A percentile compares a stretch with the other conserved stretches of the same genome.
phyloP scores from a whole-genome alignment of 2,888 invertebrate species.

The Patella caerulea region DNA sequence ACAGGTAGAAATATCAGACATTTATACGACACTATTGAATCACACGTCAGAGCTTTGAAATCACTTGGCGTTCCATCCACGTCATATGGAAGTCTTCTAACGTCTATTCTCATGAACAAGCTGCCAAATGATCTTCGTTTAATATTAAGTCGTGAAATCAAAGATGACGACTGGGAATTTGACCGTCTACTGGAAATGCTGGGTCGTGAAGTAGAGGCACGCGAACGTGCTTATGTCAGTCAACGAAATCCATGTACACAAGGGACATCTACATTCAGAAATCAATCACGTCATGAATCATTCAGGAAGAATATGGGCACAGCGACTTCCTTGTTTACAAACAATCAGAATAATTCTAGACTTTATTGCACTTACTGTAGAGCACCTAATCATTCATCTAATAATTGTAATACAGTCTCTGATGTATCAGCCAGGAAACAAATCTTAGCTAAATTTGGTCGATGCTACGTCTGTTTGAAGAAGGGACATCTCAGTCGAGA shows the following conservation, averaged over 20 bases:
- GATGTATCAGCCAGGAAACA: too few species aligned
- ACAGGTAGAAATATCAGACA: neutral
- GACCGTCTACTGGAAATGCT: neutral
- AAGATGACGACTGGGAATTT: slow-evolving; percentile 3
- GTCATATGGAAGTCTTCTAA: neutral
- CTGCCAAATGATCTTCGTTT: neutral
- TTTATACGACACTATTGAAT: neutral
- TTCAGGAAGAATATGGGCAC: too few species aligned
- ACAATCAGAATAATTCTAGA: too few species aligned
- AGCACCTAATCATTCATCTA: too few species aligned
- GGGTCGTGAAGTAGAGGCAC: neutral
- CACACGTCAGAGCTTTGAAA: neutral
- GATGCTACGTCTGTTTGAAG: too few species aligned
- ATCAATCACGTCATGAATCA: neutral
- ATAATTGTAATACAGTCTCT: too few species aligned
- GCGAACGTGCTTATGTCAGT: neutral
- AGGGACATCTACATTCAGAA: neutral
- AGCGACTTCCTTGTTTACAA: too few species aligned
- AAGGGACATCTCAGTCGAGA: too few species aligned
- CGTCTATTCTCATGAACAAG: neutral
- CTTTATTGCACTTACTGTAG: too few species aligned
- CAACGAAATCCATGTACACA: neutral
- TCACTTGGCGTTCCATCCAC: neutral
- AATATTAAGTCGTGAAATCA: neutral
- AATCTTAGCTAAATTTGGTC: too few species aligned